Percentiles rank a stretch among this genome's conserved stretches.
Conservation (phyloP, 2,797 vertebrate genomes). For the Rhynchotus rufescens region DNA sequence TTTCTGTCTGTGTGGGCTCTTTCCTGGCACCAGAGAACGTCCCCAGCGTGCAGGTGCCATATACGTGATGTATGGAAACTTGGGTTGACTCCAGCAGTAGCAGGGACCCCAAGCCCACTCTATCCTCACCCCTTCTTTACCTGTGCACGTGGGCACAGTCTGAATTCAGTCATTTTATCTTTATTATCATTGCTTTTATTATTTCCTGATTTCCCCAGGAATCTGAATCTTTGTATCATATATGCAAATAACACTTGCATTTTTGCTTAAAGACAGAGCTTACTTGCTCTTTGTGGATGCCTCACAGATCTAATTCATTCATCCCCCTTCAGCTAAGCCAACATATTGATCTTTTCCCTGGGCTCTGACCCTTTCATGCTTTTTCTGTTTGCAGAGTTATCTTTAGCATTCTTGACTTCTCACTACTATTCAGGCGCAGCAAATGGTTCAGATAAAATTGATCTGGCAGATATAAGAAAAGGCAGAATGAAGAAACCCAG, state of each 20-base stretch:
- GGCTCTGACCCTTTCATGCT: constrained; percentile 16
- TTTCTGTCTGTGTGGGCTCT: background rate
- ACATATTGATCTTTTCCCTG: constrained; percentile 20
- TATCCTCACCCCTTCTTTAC: background rate
- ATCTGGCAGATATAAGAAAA: background rate
- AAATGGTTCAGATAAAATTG: constrained; percentile 87
- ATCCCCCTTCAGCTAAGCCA: background rate
- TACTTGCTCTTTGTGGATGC: background rate
- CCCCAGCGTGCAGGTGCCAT: accelerated
- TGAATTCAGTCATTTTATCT: background rate
- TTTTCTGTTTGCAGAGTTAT: constrained; percentile 68
- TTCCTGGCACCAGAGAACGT: background rate
- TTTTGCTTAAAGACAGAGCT: background rate
- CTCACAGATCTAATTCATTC: accelerated
- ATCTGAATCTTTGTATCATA: background rate
- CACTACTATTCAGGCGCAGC: constrained; percentile 82
- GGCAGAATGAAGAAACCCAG: background rate
- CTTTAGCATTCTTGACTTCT: constrained; percentile 45
- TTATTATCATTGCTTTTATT: background rate
- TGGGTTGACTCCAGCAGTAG: background rate
- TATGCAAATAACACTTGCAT: background rate
- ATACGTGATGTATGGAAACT: accelerated
- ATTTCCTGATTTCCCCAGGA: background rate
- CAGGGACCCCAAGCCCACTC: accelerated
- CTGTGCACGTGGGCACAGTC: no score